Evolutionary conservation across 2,888 invertebrate species (phyloP).

Genomic region (Abrostola triplasia): DNA sequence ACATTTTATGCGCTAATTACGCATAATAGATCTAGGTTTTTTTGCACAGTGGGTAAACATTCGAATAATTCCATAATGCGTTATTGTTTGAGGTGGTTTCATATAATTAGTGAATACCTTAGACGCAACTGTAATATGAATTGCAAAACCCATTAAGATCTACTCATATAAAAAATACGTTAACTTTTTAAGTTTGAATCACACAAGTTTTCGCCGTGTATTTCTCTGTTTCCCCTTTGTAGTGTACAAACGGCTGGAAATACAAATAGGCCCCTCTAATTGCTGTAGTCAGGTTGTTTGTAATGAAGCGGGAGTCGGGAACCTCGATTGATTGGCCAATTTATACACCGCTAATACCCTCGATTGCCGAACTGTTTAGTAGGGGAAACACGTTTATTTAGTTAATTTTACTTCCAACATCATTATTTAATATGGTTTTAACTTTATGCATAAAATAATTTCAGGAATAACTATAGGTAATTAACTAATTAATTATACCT

Average conservation of each 20-base stretch:
- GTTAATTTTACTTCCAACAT: constrained; percentile 37
- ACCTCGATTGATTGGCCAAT: constrained; percentile 81
- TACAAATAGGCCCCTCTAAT: constrained; percentile 68
- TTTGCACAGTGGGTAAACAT: neutral
- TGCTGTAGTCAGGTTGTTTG: constrained; percentile 69
- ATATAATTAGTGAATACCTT: constrained; percentile 3
- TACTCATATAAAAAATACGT: neutral
- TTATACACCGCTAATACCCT: constrained; percentile 70
- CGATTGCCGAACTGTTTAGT: constrained; percentile 42
- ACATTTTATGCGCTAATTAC: neutral
- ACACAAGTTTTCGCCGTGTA: constrained; percentile 23
- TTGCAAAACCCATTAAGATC: neutral
- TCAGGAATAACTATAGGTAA: too few relatives aligned
- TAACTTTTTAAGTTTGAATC: constrained; percentile 24
- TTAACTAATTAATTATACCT: too few relatives aligned
- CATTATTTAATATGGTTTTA: neutral
- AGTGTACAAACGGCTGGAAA: constrained; percentile 32
- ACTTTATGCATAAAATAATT: too few relatives aligned
- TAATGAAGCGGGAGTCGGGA: constrained; percentile 60
- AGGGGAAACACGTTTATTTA: constrained; percentile 34
- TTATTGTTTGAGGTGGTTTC: constrained; percentile 1
- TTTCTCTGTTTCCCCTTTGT: constrained; percentile 25
- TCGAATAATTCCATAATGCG: constrained; percentile 1
- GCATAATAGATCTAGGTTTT: constrained; percentile 1
- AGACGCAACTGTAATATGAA: constrained; percentile 3